phyloP scores from a whole-genome alignment of 2,113 vertebrate species.

The Eubucco bourcierii region DNA sequence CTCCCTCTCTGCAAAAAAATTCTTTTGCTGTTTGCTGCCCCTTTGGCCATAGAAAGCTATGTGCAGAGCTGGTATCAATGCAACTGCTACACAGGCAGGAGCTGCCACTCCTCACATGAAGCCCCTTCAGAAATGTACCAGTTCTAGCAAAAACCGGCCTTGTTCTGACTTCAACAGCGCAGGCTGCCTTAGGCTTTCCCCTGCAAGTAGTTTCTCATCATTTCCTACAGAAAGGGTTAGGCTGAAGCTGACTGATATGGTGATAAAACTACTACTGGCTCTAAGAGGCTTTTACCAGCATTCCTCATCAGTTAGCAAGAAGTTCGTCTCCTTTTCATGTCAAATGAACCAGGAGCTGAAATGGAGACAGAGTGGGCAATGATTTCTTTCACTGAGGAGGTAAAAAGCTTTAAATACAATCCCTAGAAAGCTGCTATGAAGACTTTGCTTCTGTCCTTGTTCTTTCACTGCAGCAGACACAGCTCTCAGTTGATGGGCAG shows the following conservation, averaged over 20 bases:
- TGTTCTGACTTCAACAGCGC: background rate
- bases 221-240: slow-evolving; percentile 11
- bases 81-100: background rate
- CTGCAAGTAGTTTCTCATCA: slow-evolving; percentile 19
- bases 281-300: background rate
- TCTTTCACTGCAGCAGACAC: background rate
- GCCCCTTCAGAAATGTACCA: background rate
- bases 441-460: background rate
- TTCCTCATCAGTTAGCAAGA: slow-evolving; percentile 7
- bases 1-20: background rate
- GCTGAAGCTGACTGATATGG: background rate
- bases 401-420: background rate
- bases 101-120: background rate
- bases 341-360: background rate
- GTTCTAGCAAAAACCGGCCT: slow-evolving; percentile 15
- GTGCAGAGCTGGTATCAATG: background rate
- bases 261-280: slow-evolving; percentile 6
- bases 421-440: background rate
- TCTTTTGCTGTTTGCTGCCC: too few relatives aligned
- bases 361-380: background rate
- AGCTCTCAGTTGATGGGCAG: background rate
- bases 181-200: background rate
- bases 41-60: background rate
- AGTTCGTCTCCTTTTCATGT: background rate
- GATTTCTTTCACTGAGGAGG: background rate